phyloP scores from a whole-genome alignment of 23 tunicate species.

The Trididemnum nubilum region DNA sequence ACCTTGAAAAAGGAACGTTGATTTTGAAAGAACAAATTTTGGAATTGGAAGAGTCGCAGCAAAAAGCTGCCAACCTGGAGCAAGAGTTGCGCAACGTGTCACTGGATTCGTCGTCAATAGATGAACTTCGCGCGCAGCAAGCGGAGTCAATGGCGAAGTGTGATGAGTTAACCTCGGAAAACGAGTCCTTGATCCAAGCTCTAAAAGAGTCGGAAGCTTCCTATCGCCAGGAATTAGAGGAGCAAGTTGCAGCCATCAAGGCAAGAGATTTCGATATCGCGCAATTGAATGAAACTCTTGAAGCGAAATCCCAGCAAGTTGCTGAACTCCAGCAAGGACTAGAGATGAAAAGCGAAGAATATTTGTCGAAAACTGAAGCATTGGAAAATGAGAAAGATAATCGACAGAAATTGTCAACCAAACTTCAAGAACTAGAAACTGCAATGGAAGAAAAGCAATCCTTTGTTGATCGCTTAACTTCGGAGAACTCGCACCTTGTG shows the following conservation, averaged over 20 bases:
- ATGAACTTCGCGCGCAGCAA: too few species aligned
- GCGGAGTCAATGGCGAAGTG: too few species aligned
- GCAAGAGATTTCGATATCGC: background rate
- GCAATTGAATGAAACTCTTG: background rate
- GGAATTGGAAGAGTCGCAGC: conserved; percentile 6
- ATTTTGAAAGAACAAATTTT: background rate
- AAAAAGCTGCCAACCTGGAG: too few species aligned
- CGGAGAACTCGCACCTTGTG: background rate
- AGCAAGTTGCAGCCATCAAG: too few species aligned
- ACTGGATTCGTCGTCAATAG: too few species aligned
- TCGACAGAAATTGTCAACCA: background rate
- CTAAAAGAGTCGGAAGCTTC: too few species aligned
- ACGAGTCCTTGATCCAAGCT: too few species aligned
- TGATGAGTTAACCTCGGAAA: too few species aligned
- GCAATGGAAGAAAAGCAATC: background rate
- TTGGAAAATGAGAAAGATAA: background rate
- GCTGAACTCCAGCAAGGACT: background rate
- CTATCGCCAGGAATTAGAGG: too few species aligned
- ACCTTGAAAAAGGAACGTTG: background rate
- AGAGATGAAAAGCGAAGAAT: background rate
- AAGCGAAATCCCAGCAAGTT: background rate
- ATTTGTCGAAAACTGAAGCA: background rate
- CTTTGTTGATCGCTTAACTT: background rate
- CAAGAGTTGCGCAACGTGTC: too few species aligned
- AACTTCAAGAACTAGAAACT: background rate